Base-by-base conservation (phyloP, 2,113 vertebrate species). In the Spea bombifrons region DNA sequence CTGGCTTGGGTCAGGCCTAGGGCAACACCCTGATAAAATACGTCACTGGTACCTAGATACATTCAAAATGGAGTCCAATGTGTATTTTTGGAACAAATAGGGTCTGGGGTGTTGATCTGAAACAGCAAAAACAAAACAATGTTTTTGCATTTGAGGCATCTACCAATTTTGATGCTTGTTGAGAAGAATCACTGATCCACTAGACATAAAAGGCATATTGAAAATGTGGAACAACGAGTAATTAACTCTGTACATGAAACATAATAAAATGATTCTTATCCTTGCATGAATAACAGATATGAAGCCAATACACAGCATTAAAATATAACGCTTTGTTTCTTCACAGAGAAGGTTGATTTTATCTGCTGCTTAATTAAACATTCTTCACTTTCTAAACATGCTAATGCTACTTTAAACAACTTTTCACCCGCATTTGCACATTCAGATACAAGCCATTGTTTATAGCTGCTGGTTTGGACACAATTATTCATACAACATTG, bases 381-480 rank as follows among this genome's bases (percentile, higher is more conserved):
- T 68, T 82, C 78, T 65, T 53, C 66, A 76, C 82, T 83, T 80
- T 84, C 66, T 83, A 81, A 15, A 81, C 79, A 68, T 4, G 71
- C 78, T 75, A 74, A 82, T 66, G 15, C 8, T 75, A 74, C 83
- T 84, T 85, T 77, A 84, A 89, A 84, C 77, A 84, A 84, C 59
- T 50, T 81, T 47, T 30, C 49, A 74, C 44, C 65, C 82, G 81
- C 76, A 82, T 44, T 80, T 80, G 75, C 78, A 84, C 75, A 85
- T 53, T 69, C 55, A 76, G 74, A 77, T 65, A 55, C 80, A 85
- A 83, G 75, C 80, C 82, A 83, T 81, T 85, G 79, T 85, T 88
- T 84, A 77, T 45, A 84, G 70, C 64, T 81, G 81, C 12, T 81
- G 82, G 78, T 86, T 84, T 82, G 74, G 81, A 81, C 48, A 83